Conservation (phyloP, 37 sponge, comb jelly and placozoan genomes). For the Geodia barretti region DNA sequence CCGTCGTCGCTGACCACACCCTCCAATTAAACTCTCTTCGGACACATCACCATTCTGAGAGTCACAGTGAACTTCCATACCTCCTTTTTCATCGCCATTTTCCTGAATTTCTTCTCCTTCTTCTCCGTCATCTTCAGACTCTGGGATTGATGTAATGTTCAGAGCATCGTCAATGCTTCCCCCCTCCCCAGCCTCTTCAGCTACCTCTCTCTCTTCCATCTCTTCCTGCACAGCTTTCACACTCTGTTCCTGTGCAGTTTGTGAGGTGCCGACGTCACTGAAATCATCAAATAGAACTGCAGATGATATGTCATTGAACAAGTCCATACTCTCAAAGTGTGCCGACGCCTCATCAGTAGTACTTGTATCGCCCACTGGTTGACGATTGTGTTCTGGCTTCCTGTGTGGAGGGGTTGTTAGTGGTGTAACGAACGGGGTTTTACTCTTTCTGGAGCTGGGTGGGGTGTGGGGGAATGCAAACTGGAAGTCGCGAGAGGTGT, state of each 20-base stretch:
- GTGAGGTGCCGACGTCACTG: not conserved
- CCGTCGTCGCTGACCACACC: not conserved
- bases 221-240: not conserved
- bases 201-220: not conserved
- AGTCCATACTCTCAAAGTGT: conserved; percentile 9
- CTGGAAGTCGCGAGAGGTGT: conserved; percentile 10
- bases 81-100: not conserved
- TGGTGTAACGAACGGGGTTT: not conserved
- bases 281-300: conserved; percentile 18
- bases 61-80: too few relatives aligned
- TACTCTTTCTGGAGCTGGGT: not conserved
- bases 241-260: not conserved
- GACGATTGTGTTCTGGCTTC: not conserved
- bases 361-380: not conserved
- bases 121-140: not conserved
- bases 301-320: conserved; percentile 30
- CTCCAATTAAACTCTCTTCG: conserved; percentile 32
- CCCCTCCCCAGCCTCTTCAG: not conserved
- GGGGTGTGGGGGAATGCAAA: conserved; percentile 15
- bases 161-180: not conserved
- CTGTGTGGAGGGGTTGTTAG: not conserved
- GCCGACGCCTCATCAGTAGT: not conserved
- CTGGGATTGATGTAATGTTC: not conserved
- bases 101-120: not conserved
- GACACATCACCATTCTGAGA: too few relatives aligned